Base-by-base conservation (phyloP, 2,888 invertebrate species). In the Ophion obscuratus region DNA sequence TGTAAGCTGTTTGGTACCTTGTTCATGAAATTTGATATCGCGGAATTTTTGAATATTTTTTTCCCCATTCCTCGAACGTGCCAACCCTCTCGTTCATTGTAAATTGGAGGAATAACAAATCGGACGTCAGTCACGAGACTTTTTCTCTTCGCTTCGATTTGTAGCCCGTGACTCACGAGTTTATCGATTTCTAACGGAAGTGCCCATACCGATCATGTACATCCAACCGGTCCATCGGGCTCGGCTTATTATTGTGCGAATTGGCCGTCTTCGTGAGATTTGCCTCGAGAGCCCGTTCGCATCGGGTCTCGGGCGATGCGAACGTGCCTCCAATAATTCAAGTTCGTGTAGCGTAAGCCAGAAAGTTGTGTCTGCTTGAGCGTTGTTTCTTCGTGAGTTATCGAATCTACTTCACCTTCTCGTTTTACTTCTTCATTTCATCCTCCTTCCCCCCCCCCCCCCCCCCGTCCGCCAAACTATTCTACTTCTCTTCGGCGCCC, bases 321-420 rank as follows among this genome's bases (percentile, higher is more conserved):
- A 86, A 81, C 83, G 80, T 83, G 83, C 83, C 77, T 80, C 82
- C 64, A 78, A 86, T 86, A 86, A 86, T 80, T 86, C 85, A 86
- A 86, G 80, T 81, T 77, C 73, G 62, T 81, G 67, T 61, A 66
- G 40, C 71, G 73, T 74, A 81, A 81, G 83, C 83, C 81, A 78
- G 83, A 86, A 86, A 67, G 70, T 83, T 83, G 83, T 77, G 76
- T 83, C 83, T 71, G 68, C 83, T 80, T 73, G 76, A 20, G 36
- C 68, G 80, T 86, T 83, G 77, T 83, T 80, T 68, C 76, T 67
- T 73, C 73, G 9, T 81, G 83, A 86, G 64, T 86, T 80, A 86
- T 83, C 80, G 83, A 79, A 70, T 74, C 62, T 24, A 67, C 73
- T 74, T 78, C 27, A 27, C 57, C 47, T 53, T 62, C 75, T 75